Conservation (phyloP, 2,797 vertebrate species). For the Neosilurus hyrtlii region DNA sequence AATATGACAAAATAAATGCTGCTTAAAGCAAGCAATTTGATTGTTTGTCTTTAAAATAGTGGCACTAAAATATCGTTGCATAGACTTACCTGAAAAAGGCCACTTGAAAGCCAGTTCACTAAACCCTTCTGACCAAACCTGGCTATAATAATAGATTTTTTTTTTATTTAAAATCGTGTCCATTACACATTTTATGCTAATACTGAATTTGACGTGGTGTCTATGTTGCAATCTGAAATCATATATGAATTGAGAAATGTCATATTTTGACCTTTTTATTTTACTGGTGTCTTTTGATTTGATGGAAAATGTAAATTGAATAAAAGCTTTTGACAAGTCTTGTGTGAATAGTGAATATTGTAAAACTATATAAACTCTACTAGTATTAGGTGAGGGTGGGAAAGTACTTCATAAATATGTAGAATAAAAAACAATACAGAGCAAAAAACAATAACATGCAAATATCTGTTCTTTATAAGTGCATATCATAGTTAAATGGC, state of each 20-base stretch:
- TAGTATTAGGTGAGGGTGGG: neutral
- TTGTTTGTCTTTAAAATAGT: neutral
- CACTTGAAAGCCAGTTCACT: neutral
- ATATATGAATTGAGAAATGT: conserved; percentile 11
- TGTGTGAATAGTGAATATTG: neutral
- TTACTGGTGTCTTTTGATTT: neutral
- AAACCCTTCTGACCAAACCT: neutral
- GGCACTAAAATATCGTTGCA: neutral
- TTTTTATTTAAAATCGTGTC: too few relatives aligned
- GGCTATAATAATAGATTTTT: neutral
- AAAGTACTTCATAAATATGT: neutral
- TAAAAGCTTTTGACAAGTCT: neutral
- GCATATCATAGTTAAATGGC: neutral
- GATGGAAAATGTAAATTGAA: neutral
- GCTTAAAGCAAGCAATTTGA: neutral
- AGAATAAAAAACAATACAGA: neutral
- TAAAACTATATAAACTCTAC: neutral
- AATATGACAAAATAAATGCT: neutral
- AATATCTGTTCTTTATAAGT: too few relatives aligned
- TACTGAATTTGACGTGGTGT: neutral
- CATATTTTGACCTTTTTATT: neutral
- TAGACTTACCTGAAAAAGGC: neutral
- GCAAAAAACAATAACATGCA: too few relatives aligned
- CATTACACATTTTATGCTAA: neutral
- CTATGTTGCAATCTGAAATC: neutral